These are phyloP conservation scores for Machimus atricapillus DNA, from an alignment of 2,888 invertebrate species.

Conservation along the genomic window DNA sequence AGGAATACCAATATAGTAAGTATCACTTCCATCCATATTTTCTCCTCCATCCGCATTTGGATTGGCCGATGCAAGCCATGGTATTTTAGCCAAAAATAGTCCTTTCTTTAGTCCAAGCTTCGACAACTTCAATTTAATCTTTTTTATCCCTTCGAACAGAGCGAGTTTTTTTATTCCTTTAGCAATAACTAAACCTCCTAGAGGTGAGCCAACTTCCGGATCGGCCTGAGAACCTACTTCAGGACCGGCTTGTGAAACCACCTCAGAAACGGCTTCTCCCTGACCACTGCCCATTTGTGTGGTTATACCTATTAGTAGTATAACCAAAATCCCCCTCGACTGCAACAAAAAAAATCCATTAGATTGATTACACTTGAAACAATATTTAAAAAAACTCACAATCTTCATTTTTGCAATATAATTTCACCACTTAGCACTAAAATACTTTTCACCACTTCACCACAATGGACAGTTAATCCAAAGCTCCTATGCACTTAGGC, in stretches of 20 bases:
- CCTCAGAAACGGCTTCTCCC: neutral
- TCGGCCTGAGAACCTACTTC: neutral
- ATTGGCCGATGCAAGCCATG: neutral
- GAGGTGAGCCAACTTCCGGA: neutral
- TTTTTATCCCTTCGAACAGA: neutral
- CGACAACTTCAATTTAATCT: neutral
- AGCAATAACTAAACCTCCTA: neutral
- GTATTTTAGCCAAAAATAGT: neutral
- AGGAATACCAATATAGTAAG: conserved; percentile 1
- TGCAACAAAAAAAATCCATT: neutral
- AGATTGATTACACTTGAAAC: neutral
- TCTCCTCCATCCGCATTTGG: neutral
- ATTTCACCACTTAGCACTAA: neutral
- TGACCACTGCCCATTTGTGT: neutral
- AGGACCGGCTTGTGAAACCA: neutral
- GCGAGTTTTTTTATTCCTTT: conserved; percentile 10
- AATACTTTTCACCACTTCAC: neutral
- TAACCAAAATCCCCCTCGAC: neutral
- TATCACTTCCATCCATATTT: conserved; percentile 2
- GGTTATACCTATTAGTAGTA: neutral
- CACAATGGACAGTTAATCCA: neutral
- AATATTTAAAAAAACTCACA: neutral
- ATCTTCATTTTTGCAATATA: neutral
- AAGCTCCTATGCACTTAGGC: neutral
- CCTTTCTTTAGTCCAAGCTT: neutral